Evolutionary conservation across 2,113 vertebrate species (phyloP).

Genomic region (Brachypodius melanocephalos): DNA sequence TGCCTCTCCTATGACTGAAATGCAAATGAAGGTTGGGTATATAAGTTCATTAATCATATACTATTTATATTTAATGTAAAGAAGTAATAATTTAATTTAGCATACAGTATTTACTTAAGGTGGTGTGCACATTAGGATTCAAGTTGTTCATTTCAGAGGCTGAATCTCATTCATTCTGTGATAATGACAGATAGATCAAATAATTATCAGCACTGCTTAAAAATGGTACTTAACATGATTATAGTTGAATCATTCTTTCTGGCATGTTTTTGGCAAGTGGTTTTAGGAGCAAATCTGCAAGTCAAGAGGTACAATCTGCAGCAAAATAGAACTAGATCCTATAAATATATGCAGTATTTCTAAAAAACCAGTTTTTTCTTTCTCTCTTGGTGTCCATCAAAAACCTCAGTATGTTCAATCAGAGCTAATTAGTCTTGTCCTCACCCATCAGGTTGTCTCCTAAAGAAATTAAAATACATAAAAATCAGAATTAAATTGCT

Average conservation of each 20-base stretch:
- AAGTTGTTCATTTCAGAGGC: background rate
- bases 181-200: background rate
- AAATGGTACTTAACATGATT: background rate
- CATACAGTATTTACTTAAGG: background rate
- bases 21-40: background rate
- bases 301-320: background rate
- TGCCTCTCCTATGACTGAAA: background rate
- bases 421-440: background rate
- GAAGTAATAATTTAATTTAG: background rate
- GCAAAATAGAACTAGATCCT: background rate
- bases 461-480: background rate
- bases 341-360: background rate
- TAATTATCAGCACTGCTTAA: background rate
- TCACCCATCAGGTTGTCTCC: background rate
- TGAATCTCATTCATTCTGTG: background rate
- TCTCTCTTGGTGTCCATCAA: background rate
- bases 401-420: background rate
- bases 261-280: background rate
- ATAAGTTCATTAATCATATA: background rate
- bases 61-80: background rate
- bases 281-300: background rate
- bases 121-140: background rate
- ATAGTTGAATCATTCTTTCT: background rate
- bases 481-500: background rate
- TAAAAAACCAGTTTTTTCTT: background rate